Evolutionary conservation across 2,113 vertebrate species (phyloP), one percentile per base, ranked within the genome.

Genomic region (Melanotaenia duboulayi): DNA sequence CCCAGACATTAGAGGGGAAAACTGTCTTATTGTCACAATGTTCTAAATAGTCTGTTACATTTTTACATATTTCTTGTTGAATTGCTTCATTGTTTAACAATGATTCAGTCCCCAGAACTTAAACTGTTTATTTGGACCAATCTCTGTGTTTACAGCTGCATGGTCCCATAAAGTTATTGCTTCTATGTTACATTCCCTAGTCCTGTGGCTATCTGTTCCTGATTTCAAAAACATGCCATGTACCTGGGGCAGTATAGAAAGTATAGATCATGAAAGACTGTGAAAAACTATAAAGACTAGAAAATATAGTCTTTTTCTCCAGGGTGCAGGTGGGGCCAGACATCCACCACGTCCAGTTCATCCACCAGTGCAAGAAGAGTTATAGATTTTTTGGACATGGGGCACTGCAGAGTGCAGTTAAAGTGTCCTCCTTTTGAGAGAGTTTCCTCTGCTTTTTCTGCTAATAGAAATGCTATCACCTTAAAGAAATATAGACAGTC

Each of bases 141-240:
- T 35, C 2, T 19, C 13, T 2, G n/a, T 6, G 1, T 37, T 35
- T 20, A 37, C 8, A 12, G 56, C n/a, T 1, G 35, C 52, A 42
- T 56, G 52, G 5, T 46, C 51, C 24, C 39, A 68, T 5, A 68
- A 32, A 2, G 37, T 68, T 3, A 56, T 68, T 19, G 55, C 3
- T 59, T 70, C 44, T 14, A 70, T 70, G 1, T 23, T 59, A 50
- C 66, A 70, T 32, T 70, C 2, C 5, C 0, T 48, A n/a, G 11
- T 22, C 48, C 25, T 46, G 35, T 48, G 23, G 1, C 4, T 11
- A 13, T 70, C 14, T 10, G 7, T 37, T 17, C n/a, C 14, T 37
- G 55, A 49, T 0, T 50, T 39, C n/a, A 50, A 8, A 19, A 50
- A 59, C 42, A 39, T 42, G 13, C 23, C 19, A 7, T 59, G 59